Evolutionary conservation across 2,113 vertebrate genomes (phyloP).

Genomic region (Nestor notabilis): DNA sequence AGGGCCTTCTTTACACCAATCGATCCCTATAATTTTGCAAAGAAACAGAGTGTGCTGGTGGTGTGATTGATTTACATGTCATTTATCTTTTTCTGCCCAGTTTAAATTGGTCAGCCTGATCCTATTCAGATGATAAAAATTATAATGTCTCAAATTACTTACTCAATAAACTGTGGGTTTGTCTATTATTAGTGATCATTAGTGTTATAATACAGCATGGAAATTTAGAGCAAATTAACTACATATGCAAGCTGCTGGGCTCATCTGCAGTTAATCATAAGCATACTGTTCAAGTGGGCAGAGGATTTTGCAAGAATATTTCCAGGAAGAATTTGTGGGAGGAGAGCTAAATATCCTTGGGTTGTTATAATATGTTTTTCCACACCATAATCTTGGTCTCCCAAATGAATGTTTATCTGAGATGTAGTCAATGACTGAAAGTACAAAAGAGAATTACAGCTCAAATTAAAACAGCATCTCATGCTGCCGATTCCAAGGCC

Average conservation of each 20-base stretch:
- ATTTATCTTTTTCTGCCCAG: conserved; percentile 76
- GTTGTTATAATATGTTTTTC: neutral
- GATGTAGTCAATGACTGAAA: conserved; percentile 18
- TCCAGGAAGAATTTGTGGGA: conserved; percentile 71
- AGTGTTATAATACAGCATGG: conserved; percentile 81
- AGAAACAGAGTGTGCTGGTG: conserved; percentile 58
- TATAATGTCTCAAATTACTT: conserved; percentile 83
- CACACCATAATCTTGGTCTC: conserved; percentile 40
- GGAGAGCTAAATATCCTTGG: conserved; percentile 33
- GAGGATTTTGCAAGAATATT: conserved; percentile 63
- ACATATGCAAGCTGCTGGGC: conserved; percentile 76
- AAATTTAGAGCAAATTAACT: conserved; percentile 83
- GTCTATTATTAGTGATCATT: conserved; percentile 86
- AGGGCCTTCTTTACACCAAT: conserved; percentile 29
- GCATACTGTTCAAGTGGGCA: conserved; percentile 67
- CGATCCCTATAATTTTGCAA: conserved; percentile 67
- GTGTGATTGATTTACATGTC: conserved; percentile 74
- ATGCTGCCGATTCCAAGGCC: neutral
- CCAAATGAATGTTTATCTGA: conserved; percentile 47
- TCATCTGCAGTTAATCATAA: conserved; percentile 81
- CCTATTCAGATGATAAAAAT: conserved; percentile 76
- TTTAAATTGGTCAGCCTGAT: conserved; percentile 79
- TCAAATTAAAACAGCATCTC: conserved; percentile 60
- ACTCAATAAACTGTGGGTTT: conserved; percentile 86
- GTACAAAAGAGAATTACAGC: conserved; percentile 23